Evolutionary conservation across 1,140 invertebrate genomes (phyloP).

Genomic region (Lysiphlebus fabarum): DNA sequence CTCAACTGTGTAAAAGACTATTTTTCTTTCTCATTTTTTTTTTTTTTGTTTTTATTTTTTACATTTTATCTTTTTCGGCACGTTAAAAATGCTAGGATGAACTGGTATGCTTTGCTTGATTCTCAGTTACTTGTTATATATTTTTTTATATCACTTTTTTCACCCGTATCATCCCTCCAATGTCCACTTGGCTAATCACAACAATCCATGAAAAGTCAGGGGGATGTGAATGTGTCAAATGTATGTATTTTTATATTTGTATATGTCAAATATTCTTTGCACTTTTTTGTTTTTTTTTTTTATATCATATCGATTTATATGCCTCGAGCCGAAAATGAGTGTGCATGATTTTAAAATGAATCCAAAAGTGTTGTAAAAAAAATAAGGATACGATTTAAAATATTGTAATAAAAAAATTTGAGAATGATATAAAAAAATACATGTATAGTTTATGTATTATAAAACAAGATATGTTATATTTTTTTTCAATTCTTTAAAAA

Average conservation of each 20-base stretch:
- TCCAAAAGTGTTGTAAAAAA: not conserved
- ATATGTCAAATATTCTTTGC: no score
- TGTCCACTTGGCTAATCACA: not conserved
- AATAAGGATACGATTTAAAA: not conserved
- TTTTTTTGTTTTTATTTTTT: no score
- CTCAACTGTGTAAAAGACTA: no score
- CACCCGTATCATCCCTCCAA: not conserved
- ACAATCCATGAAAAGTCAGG: no score
- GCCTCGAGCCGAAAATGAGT: not conserved
- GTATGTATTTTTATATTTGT: no score
- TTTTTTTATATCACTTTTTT: not conserved
- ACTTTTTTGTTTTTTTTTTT: not conserved
- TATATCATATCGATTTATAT: slow-evolving; percentile 3
- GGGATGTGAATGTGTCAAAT: no score
- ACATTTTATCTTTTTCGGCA: no score
- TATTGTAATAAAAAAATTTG: not conserved
- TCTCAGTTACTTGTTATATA: no score
- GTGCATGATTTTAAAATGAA: slow-evolving; percentile 1
- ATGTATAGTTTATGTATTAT: not conserved
- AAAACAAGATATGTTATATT: no score
- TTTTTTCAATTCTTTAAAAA: slow-evolving; percentile 6
- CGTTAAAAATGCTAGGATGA: no score
- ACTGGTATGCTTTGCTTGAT: no score
- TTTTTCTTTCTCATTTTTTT: no score
- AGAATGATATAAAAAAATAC: not conserved